Base-by-base conservation (phyloP, 1,140 invertebrate species). In the Nephila pilipes region DNA sequence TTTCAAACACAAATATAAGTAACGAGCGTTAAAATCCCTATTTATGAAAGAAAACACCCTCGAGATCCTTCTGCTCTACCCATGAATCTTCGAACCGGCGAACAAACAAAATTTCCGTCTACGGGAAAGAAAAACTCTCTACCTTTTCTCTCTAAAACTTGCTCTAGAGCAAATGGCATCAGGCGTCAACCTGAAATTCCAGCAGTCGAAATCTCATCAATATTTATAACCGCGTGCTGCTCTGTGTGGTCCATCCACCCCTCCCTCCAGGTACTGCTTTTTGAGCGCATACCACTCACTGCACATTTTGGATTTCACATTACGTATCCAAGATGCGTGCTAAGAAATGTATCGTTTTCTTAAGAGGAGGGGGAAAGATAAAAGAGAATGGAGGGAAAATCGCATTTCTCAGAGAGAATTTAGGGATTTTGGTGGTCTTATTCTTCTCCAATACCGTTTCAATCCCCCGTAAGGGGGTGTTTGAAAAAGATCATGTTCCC, bases 161-260 rank as follows among this genome's bases (percentile, higher is more conserved):
- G 18, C 12, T 54, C n/a, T 3, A 32, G 36, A 57, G 18, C 57
- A 85, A 85, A 85, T 29, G 25, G 57, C 57, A 60, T 25, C 83
- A 85, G 36, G 18, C 46, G 83, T 85, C 57, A 38, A 46, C 57
- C 57, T 85, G 54, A 14, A 58, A 57, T 85, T 32, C 29, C 36
- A 38, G 16, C 60, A 36, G 58, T 38, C 38, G 63, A 69, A 87
- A 25, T 54, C 85, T 87, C 85, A 87, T 87, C 85, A 87, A 87
- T 87, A 87, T 87, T 87, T 87, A 87, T 87, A 69, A 58, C 60
- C 22, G 58, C 29, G 55, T 60, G 85, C 85, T 69, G 2, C n/a
- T n/a, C 36, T n/a, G 18, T 16, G 12, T 12, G 12, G 20, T 14
- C 1, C 57, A 55, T 36, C 10, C 57, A 4, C 18, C 54, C 20